These are phyloP conservation scores for Oreotrochilus melanogaster DNA, from an alignment of 2,113 vertebrate genomes.

Conservation along the genomic window DNA sequence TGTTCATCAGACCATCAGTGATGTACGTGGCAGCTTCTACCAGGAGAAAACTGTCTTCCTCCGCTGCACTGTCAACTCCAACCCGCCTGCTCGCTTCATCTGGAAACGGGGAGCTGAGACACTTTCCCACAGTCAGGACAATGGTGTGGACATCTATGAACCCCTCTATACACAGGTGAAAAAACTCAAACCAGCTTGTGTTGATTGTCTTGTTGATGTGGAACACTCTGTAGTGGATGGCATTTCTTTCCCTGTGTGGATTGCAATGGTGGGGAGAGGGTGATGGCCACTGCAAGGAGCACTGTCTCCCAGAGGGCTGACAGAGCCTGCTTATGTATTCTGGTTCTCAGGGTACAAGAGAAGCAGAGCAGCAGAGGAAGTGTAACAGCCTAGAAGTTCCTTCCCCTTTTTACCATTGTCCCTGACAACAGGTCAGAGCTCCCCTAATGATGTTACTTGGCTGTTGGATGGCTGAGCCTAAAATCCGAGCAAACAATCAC, in stretches of 20 bases:
- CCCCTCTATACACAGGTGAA: slow-evolving; percentile 96
- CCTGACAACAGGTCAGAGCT: background rate
- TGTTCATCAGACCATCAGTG: slow-evolving; percentile 96
- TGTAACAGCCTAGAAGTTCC: background rate
- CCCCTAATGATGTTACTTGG: background rate
- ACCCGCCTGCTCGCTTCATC: slow-evolving; percentile 96
- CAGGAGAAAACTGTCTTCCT: slow-evolving; percentile 98
- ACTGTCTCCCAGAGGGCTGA: background rate
- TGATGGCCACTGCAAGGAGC: background rate
- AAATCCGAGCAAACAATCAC: background rate
- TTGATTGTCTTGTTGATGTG: background rate
- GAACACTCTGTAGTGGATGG: background rate
- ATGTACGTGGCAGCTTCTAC: slow-evolving; percentile 96
- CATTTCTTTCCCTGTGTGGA: background rate
- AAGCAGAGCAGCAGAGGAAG: background rate
- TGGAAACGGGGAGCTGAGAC: slow-evolving; percentile 90
- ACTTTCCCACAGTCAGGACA: slow-evolving; percentile 96
- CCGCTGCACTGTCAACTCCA: slow-evolving; percentile 97
- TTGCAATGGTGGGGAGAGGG: background rate
- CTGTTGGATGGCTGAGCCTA: background rate
- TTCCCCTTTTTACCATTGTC: background rate
- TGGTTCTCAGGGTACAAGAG: background rate
- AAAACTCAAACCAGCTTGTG: background rate
- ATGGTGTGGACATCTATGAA: slow-evolving; percentile 97
- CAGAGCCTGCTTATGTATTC: background rate